phyloP scores from a whole-genome alignment of 1,140 invertebrate species.

The Drosophila guanche region DNA sequence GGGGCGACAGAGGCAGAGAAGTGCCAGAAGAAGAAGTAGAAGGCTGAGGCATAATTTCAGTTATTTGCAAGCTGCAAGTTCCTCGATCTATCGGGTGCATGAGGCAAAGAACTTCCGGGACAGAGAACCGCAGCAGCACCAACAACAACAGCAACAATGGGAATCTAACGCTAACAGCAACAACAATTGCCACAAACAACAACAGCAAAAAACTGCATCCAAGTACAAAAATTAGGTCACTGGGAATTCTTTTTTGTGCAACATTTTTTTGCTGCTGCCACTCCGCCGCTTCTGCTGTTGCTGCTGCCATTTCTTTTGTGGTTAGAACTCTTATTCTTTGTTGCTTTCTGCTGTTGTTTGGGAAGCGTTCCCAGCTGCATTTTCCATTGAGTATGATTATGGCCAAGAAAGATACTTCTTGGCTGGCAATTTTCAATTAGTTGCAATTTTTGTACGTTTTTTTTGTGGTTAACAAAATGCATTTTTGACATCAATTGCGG shows the following conservation, averaged over 20 bases:
- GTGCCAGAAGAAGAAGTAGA: slow-evolving; percentile 13
- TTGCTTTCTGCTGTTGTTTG: slow-evolving; percentile 39
- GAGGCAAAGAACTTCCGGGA: slow-evolving; percentile 77
- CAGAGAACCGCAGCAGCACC: slow-evolving; percentile 44
- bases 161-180: slow-evolving; percentile 20
- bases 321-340: slow-evolving; percentile 43
- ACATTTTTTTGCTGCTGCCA: slow-evolving; percentile 44
- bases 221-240: slow-evolving; percentile 68
- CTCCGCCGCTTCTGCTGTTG: slow-evolving; percentile 27
- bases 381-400: slow-evolving; percentile 46
- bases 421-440: slow-evolving; percentile 48
- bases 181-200: slow-evolving; percentile 26
- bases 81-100: slow-evolving; percentile 60
- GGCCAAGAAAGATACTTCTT: slow-evolving; percentile 42
- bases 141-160: slow-evolving; percentile 29
- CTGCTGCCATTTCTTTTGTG: slow-evolving; percentile 36
- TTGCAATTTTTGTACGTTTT: slow-evolving; percentile 41
- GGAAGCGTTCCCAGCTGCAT: slow-evolving; percentile 47
- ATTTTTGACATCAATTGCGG: slow-evolving; percentile 49
- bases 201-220: slow-evolving; percentile 67
- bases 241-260: slow-evolving; percentile 72
- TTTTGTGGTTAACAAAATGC: slow-evolving; percentile 42
- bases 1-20: slow-evolving; percentile 12
- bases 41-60: slow-evolving; percentile 62
- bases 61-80: slow-evolving; percentile 73